Conservation (phyloP, 1,140 invertebrate species). For the Pseudomyrmex sp. region DNA sequence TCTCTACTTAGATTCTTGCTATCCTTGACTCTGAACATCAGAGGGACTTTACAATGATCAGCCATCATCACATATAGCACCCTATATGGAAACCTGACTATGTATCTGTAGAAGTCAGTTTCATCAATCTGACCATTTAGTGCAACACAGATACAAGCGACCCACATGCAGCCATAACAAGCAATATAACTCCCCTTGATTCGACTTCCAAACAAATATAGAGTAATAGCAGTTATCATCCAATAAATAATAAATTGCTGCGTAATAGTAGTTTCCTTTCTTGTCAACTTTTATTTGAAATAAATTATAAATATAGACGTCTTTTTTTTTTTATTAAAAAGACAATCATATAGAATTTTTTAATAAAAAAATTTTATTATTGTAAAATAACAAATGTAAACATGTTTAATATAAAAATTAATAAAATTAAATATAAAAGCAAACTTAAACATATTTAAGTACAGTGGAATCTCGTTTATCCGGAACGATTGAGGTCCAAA, state of each 20-base stretch:
- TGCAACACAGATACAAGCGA: slow-evolving; percentile 27
- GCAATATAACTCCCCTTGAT: slow-evolving; percentile 37
- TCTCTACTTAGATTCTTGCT: slow-evolving; percentile 56
- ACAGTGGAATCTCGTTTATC: too few species aligned
- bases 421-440: too few species aligned
- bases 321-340: not conserved
- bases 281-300: slow-evolving; percentile 21
- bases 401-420: too few species aligned
- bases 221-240: slow-evolving; percentile 53
- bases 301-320: not conserved
- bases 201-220: slow-evolving; percentile 49
- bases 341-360: not conserved
- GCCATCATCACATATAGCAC: slow-evolving; percentile 22
- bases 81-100: slow-evolving; percentile 56
- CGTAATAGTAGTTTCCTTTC: not conserved
- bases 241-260: slow-evolving; percentile 56
- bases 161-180: slow-evolving; percentile 52
- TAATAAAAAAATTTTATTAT: not conserved
- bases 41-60: slow-evolving; percentile 22
- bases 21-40: slow-evolving; percentile 60
- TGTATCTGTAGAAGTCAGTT: slow-evolving; percentile 41
- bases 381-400: slow-evolving; percentile 8
- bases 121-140: slow-evolving; percentile 53
- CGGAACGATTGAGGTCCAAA: too few species aligned
- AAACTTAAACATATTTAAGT: too few species aligned